A percentile compares a stretch with the other conserved stretches of the same genome.
These are phyloP conservation scores for Drosophila formosana DNA, from an alignment of 2,888 invertebrate genomes.

Conservation along the genomic window DNA sequence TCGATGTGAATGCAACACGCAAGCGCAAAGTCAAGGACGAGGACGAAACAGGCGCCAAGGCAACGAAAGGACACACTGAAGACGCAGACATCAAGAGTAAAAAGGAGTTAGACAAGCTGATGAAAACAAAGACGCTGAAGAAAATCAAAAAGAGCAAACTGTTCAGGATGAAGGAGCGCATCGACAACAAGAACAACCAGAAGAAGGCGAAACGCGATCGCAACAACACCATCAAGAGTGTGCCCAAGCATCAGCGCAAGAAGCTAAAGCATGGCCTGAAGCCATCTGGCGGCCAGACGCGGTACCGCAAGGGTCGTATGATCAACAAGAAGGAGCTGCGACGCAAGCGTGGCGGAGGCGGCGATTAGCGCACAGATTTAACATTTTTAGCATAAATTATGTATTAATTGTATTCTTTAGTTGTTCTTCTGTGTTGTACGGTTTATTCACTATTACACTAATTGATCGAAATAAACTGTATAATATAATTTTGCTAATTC, in stretches of 20 bases:
- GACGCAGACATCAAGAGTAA: constrained; percentile 82
- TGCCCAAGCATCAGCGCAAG: constrained; percentile 82
- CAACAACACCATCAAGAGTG: constrained; percentile 77
- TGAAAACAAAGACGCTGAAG: constrained; percentile 90
- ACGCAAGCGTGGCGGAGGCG: constrained; percentile 62
- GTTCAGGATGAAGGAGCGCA: constrained; percentile 90
- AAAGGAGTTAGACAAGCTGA: constrained; percentile 89
- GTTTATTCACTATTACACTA: constrained; percentile 78
- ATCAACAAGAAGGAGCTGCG: constrained; percentile 75
- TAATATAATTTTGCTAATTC: constrained; percentile 68
- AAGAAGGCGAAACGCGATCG: constrained; percentile 87
- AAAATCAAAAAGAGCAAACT: constrained; percentile 91
- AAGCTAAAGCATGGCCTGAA: constrained; percentile 72
- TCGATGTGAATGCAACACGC: constrained; percentile 61
- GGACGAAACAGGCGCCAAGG: not conserved
- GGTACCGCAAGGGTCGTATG: constrained; percentile 79
- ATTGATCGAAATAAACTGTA: constrained; percentile 60
- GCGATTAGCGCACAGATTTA: constrained; percentile 44
- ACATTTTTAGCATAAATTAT: constrained; percentile 21
- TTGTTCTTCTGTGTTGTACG: constrained; percentile 48
- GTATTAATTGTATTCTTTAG: constrained; percentile 36
- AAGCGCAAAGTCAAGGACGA: constrained; percentile 37
- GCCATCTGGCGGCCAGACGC: constrained; percentile 31
- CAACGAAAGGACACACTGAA: not conserved
- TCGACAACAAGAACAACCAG: constrained; percentile 89